phyloP scores from a whole-genome alignment of 2,797 vertebrate species.

The Vultur gryphus region DNA sequence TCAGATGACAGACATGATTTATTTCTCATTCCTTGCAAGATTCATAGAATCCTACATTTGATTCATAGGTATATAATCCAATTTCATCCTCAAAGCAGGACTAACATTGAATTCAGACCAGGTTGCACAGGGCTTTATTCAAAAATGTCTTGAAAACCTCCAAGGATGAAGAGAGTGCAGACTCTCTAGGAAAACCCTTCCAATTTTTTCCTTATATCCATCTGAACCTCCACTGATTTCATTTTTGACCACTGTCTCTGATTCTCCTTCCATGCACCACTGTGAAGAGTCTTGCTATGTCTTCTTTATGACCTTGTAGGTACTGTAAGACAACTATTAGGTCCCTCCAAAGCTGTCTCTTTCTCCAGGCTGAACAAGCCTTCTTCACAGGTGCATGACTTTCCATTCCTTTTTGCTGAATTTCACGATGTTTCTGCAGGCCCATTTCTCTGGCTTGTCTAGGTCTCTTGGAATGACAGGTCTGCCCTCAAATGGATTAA shows the following conservation, averaged over 20 bases:
- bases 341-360: neutral
- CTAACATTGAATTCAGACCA: neutral
- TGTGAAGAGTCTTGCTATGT: neutral
- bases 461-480: neutral
- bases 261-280: neutral
- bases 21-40: neutral
- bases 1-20: neutral
- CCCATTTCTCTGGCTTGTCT: neutral
- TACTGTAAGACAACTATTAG: neutral
- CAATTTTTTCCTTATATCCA: neutral
- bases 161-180: neutral
- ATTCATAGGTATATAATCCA: neutral
- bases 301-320: neutral
- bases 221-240: neutral
- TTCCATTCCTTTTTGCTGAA: neutral
- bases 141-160: neutral
- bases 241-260: neutral
- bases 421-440: neutral
- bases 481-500: neutral
- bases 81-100: neutral
- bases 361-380: neutral
- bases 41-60: neutral
- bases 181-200: neutral
- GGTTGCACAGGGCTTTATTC: neutral
- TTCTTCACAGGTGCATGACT: neutral